Conservation (phyloP, 2,888 invertebrate species). For the Rutpela maculata region DNA sequence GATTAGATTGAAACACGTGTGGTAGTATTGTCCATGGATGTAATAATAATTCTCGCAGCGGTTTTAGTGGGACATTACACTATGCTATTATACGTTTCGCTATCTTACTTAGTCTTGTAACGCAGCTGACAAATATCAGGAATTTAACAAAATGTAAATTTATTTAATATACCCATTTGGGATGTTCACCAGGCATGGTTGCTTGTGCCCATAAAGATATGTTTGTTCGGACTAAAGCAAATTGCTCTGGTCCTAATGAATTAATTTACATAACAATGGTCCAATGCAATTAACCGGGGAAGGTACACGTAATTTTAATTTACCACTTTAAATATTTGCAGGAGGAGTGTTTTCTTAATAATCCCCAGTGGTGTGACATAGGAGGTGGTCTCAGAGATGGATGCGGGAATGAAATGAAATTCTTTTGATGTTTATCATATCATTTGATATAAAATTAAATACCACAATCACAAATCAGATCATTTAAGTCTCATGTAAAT, state of each 20-base stretch:
- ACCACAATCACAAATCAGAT: too few species aligned
- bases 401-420: not conserved
- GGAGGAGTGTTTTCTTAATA: conserved; percentile 11
- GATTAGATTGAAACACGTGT: too few species aligned
- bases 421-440: too few species aligned
- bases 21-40: too few species aligned
- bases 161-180: conserved; percentile 43
- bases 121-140: conserved; percentile 55
- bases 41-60: not conserved
- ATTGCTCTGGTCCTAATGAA: conserved; percentile 36
- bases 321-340: conserved; percentile 9
- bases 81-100: not conserved
- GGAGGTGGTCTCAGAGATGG: not conserved
- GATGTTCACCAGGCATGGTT: conserved; percentile 29
- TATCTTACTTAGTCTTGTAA: not conserved
- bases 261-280: conserved; percentile 40
- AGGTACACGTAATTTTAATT: conserved; percentile 17
- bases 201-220: conserved; percentile 47
- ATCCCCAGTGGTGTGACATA: not conserved
- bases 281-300: conserved; percentile 23
- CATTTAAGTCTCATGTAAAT: too few species aligned
- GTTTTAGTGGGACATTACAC: not conserved
- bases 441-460: too few species aligned
- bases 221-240: conserved; percentile 38
- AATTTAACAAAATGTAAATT: conserved; percentile 61